A percentile compares a stretch with the other conserved stretches of the same genome.
These are phyloP conservation scores for Fukomys damarensis DNA, from an alignment of 2,113 vertebrate genomes.

Conservation along the genomic window DNA sequence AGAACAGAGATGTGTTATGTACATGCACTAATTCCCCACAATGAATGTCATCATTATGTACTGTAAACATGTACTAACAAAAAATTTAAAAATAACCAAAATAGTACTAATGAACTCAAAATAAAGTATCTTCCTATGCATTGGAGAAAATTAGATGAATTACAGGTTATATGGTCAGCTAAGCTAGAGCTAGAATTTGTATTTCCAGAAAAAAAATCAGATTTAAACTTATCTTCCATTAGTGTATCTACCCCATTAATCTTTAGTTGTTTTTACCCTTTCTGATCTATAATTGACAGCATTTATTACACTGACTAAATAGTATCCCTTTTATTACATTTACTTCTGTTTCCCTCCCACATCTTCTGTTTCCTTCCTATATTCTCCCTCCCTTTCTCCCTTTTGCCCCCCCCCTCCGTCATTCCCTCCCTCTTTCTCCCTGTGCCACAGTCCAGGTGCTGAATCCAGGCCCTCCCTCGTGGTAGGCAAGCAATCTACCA, in stretches of 20 bases:
- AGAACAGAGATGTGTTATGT: neutral
- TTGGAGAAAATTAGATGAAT: neutral
- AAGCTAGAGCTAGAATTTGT: neutral
- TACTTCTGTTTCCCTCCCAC: neutral
- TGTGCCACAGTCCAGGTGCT: neutral
- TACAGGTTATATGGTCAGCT: neutral
- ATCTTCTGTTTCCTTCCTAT: neutral
- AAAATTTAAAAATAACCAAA: neutral
- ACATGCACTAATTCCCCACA: neutral
- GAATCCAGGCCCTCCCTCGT: neutral
- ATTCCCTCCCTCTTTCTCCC: too few relatives aligned
- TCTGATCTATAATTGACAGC: neutral
- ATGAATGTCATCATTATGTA: neutral
- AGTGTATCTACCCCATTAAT: neutral
- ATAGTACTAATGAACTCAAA: conserved; percentile 29
- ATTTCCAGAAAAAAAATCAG: neutral
- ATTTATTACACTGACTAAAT: conserved; percentile 30
- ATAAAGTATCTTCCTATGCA: neutral
- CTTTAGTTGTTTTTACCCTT: neutral
- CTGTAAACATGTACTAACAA: neutral
- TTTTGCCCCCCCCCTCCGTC: too few relatives aligned
- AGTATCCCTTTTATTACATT: conserved; percentile 26
- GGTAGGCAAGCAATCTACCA: neutral
- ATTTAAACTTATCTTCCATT: conserved; percentile 10
- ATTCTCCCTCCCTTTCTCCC: neutral